These are phyloP conservation scores for Dastarcus helophoroides DNA, from an alignment of 2,888 invertebrate genomes.

Conservation along the genomic window DNA sequence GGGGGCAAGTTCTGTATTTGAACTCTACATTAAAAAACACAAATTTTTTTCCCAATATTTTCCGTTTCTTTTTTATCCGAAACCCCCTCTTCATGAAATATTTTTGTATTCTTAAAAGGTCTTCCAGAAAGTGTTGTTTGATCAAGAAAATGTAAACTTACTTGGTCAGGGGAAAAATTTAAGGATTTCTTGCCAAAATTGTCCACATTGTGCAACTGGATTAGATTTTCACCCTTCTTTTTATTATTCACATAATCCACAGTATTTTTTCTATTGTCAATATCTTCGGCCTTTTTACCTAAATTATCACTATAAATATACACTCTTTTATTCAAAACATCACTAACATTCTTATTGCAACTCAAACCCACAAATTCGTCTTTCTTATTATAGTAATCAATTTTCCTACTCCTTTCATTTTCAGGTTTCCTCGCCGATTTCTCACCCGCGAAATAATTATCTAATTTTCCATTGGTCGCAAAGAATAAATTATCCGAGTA, in stretches of 20 bases:
- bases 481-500: constrained; percentile 29
- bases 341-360: constrained; percentile 16
- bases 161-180: constrained; percentile 48
- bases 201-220: constrained; percentile 30
- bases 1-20: too few species aligned
- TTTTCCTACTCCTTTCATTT: constrained; percentile 18
- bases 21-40: too few species aligned
- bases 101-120: too few species aligned
- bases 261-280: constrained; percentile 22
- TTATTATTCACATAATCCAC: constrained; percentile 25
- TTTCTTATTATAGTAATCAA: constrained; percentile 20
- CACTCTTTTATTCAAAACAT: constrained; percentile 15
- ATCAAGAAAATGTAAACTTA: constrained; percentile 30
- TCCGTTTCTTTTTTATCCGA: too few species aligned
- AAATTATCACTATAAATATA: constrained; percentile 16
- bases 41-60: too few species aligned
- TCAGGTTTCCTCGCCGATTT: constrained; percentile 19
- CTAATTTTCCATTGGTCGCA: constrained; percentile 25
- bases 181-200: constrained; percentile 33
- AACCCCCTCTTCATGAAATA: too few species aligned
- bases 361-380: constrained; percentile 8
- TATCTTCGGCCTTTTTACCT: constrained; percentile 20
- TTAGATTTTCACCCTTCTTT: constrained; percentile 22
- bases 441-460: constrained; percentile 24
- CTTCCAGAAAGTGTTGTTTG: too few species aligned